These are phyloP conservation scores for Odontothrips loti DNA, from an alignment of 2,888 invertebrate genomes.

Conservation along the genomic window DNA sequence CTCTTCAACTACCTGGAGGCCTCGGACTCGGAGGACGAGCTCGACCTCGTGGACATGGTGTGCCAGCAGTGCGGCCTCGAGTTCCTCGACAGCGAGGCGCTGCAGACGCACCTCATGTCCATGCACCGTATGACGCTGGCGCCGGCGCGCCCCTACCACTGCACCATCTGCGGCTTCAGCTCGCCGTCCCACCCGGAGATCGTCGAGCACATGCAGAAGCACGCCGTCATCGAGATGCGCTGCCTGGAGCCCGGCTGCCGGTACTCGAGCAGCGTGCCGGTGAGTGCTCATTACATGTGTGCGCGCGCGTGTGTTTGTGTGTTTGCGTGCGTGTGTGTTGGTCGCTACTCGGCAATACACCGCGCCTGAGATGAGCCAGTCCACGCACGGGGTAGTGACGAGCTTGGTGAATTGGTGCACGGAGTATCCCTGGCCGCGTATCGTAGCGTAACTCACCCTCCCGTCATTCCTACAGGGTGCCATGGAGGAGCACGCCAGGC, in stretches of 20 bases:
- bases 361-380: too few species aligned
- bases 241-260: conserved; percentile 1
- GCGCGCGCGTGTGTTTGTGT: too few species aligned
- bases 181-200: conserved; percentile 18
- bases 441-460: too few species aligned
- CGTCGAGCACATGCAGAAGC: conserved; percentile 15
- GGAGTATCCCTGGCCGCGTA: too few species aligned
- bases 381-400: too few species aligned
- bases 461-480: not conserved
- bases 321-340: too few species aligned
- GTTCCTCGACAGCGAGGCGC: conserved; percentile 15
- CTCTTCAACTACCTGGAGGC: conserved; percentile 71
- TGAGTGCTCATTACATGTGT: not conserved
- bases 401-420: too few species aligned
- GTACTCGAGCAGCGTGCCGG: conserved; percentile 9
- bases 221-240: conserved; percentile 16
- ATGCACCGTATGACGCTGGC: conserved; percentile 16
- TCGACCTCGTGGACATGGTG: not conserved
- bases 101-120: conserved; percentile 19
- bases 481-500: conserved; percentile 12
- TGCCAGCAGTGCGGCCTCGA: conserved; percentile 22
- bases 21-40: conserved; percentile 49
- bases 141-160: conserved; percentile 10
- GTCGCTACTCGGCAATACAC: too few species aligned
- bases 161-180: conserved; percentile 24